Base-by-base conservation (phyloP, 1,140 invertebrate species). In the Aplysia californica region DNA sequence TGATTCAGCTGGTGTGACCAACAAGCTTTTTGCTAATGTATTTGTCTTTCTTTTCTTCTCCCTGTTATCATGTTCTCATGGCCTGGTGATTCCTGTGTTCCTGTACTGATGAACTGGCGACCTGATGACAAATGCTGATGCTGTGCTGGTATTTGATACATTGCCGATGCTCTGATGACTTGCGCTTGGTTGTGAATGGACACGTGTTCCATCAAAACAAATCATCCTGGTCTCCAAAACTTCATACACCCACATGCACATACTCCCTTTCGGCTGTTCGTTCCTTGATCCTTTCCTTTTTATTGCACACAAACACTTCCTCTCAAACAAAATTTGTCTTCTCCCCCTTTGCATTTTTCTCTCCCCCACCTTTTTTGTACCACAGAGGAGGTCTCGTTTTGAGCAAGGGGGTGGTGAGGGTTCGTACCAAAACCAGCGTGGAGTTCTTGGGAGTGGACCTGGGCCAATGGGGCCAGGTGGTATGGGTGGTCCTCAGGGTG, bases 391-490 rank as follows among this genome's bases (percentile, higher is more conserved):
- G 29, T 75, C 71, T 29, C 73, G 75, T 20, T 77, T 79, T 77
- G 77, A 79, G n/a, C 77, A 79, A 67, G 67, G 50, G 29, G 33
- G 21, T 35, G 50, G 75, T 61, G 33, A 10, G n/a, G 44, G 44
- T 50, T 10, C 10, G 44, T 67, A 61, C 56, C 74, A 77, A 31
- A 78, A 68, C 33, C 74, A 68, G 61, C 39, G 80, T 39, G 78
- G 76, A 23, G 78, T 76, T 23, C 72, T 78, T 58, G 78, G 78
- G n/a, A n/a, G n/a, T n/a, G n/a, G n/a, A n/a, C n/a, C n/a, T 18
- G 74, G 64, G 33, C 59, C 58, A 3, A n/a, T n/a, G n/a, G n/a
- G n/a, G n/a, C 70, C 74, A 67, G 73, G 67, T 72, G 66, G 71
- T 44, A 64, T 64, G 26, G 59, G 75, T 21, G 73, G 66, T 31